Conservation (phyloP, 2,797 vertebrate genomes). For the Rhinophrynus dorsalis region DNA sequence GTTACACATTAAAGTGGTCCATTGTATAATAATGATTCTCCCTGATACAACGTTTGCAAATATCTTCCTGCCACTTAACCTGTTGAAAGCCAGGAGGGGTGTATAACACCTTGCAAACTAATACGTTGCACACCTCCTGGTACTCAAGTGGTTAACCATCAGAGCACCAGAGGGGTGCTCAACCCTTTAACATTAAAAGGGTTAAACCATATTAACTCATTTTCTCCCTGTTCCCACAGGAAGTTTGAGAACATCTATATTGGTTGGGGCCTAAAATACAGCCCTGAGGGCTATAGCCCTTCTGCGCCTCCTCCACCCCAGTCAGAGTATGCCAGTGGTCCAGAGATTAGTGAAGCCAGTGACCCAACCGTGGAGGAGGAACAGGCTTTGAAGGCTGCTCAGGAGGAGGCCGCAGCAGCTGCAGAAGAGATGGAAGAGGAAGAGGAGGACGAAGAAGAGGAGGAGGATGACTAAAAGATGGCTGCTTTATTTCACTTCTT, state of each 20-base stretch:
- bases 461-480: slow-evolving; percentile 59
- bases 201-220: too few species aligned
- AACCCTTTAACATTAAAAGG: too few species aligned
- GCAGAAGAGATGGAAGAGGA: slow-evolving; percentile 69
- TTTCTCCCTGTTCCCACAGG: slow-evolving; percentile 60
- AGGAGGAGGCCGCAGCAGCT: slow-evolving; percentile 67
- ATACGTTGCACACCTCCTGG: too few species aligned
- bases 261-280: slow-evolving; percentile 91
- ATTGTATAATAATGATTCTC: too few species aligned
- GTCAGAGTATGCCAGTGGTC: slow-evolving; percentile 74
- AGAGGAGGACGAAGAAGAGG: slow-evolving; percentile 73
- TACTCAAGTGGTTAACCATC: too few species aligned
- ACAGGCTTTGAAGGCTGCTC: slow-evolving; percentile 66
- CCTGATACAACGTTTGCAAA: too few species aligned
- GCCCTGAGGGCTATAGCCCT: slow-evolving; percentile 72
- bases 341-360: slow-evolving; percentile 74
- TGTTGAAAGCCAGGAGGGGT: too few species aligned
- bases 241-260: slow-evolving; percentile 92
- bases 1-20: too few species aligned
- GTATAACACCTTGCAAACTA: too few species aligned
- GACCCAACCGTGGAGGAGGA: slow-evolving; percentile 87
- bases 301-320: slow-evolving; percentile 64
- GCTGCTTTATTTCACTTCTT: background rate
- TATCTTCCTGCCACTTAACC: too few species aligned
- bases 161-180: too few species aligned